phyloP scores from a whole-genome alignment of 2,113 vertebrate species.

The Rissa tridactyla region DNA sequence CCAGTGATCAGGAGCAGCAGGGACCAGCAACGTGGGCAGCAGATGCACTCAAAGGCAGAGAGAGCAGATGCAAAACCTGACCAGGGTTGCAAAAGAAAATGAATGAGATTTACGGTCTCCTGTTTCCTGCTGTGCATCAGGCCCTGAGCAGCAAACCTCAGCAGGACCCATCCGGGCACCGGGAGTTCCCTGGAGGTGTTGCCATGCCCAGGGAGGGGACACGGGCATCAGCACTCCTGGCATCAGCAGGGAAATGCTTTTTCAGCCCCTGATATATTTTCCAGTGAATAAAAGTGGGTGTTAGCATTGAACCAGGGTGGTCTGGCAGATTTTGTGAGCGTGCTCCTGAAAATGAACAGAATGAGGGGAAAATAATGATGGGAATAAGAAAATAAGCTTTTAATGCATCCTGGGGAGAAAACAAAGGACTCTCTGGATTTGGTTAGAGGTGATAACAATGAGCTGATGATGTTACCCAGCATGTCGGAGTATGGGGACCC shows the following conservation, averaged over 20 bases:
- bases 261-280: not conserved
- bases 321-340: not conserved
- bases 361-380: not conserved
- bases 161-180: accelerated
- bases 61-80: not conserved
- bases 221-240: not conserved
- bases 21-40: not conserved
- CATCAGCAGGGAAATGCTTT: not conserved
- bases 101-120: not conserved
- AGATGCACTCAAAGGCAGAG: not conserved
- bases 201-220: not conserved
- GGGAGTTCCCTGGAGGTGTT: not conserved
- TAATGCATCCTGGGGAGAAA: not conserved
- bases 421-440: not conserved
- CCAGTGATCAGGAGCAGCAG: not conserved
- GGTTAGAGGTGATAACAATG: not conserved
- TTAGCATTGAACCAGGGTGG: not conserved
- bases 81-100: not conserved
- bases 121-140: not conserved
- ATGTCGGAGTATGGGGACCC: not conserved
- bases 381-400: not conserved
- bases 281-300: not conserved
- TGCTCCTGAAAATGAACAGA: not conserved
- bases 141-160: not conserved
- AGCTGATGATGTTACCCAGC: not conserved